Base-by-base conservation (phyloP, 2,888 invertebrate genomes). In the Cryptophagus acutangulus region DNA sequence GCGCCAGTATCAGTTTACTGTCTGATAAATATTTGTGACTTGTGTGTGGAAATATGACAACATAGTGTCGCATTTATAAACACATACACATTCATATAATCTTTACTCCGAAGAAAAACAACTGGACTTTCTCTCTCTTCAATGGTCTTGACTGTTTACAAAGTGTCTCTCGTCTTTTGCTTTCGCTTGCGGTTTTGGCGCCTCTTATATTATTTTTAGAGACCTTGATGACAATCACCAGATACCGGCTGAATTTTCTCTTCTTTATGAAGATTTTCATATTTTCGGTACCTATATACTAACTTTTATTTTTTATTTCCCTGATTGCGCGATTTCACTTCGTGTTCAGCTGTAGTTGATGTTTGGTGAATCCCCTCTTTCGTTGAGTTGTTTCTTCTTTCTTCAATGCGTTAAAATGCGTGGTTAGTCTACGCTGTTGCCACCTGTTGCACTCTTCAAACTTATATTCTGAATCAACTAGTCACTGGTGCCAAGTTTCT, bases 371-470 rank as follows among this genome's bases (percentile, higher is more conserved):
- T n/a, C n/a, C n/a, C n/a, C n/a, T n/a, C n/a, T n/a, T n/a, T n/a
- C n/a, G n/a, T n/a, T n/a, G n/a, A n/a, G n/a, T n/a, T n/a, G n/a
- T n/a, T n/a, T n/a, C n/a, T n/a, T 33, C 31, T 24, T 29, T 40
- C 26, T 17, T 41, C 35, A 31, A 41, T 43, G 40, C 42, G 47
- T 46, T 42, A 49, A 52, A 45, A 54, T 54, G 54, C 50, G 51
- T 54, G 54, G 51, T 51, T 50, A 46, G 45, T 45, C 33, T 40
- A 45, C 60, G 31, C 37, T 46, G 64, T 64, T 64, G 64, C 62
- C 56, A 59, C 61, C 55, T 62, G 61, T 61, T 61, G 58, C 55
- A 38, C 41, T n/a, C n/a, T n/a, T n/a, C n/a, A n/a, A n/a, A 44
- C 49, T 44, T 51, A 51, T 54, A 51, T 54, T 49, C 55, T 54